These are phyloP conservation scores for Calliopum simillimum DNA, from an alignment of 2,888 invertebrate genomes.

Conservation along the genomic window DNA sequence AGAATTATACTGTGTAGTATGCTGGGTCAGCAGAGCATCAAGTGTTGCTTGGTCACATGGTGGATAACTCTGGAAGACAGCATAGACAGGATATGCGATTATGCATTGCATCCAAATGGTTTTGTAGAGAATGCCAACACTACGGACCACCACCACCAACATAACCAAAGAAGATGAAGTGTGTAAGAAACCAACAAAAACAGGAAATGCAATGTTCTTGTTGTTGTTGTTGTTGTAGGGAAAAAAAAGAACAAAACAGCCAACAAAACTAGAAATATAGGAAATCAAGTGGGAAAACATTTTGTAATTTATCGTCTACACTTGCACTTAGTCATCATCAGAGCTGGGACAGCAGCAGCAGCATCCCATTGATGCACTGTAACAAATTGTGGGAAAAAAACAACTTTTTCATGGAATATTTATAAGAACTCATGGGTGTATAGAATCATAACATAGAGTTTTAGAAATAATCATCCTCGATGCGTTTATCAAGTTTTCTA, in stretches of 20 bases:
- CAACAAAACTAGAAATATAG: conserved; percentile 18
- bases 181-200: not conserved
- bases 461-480: too few species aligned
- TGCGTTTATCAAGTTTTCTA: too few species aligned
- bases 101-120: not conserved
- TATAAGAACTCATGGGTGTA: too few species aligned
- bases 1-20: not conserved
- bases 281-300: conserved; percentile 24
- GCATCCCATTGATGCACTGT: too few species aligned
- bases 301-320: conserved; percentile 48
- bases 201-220: not conserved
- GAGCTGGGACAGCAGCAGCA: not conserved
- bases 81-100: not conserved
- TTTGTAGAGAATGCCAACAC: not conserved
- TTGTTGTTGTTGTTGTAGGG: not conserved
- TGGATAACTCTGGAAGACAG: not conserved
- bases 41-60: conserved; percentile 9
- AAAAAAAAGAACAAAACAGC: conserved; percentile 28
- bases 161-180: conserved; percentile 24
- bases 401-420: too few species aligned
- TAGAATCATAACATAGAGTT: too few species aligned
- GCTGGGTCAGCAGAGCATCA: conserved; percentile 11
- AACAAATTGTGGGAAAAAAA: too few species aligned
- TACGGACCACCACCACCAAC: not conserved
- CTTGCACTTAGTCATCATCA: conserved; percentile 38